Evolutionary conservation across 2,797 vertebrate genomes (phyloP).

Genomic region (Crocodylus rhombifer): DNA sequence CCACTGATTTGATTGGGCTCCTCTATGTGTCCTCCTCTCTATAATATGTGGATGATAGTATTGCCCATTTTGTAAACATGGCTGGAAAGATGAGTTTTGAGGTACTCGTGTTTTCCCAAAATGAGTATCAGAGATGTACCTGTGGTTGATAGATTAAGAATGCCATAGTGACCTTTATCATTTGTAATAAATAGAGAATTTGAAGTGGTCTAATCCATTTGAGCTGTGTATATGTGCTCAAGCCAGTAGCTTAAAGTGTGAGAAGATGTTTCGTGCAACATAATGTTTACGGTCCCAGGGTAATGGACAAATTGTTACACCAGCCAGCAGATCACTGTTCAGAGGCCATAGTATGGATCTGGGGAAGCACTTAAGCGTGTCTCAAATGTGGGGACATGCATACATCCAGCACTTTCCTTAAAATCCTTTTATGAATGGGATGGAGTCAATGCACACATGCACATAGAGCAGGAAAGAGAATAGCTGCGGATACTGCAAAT

Average conservation of each 20-base stretch:
- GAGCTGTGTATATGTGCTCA: not conserved
- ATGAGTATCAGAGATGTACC: not conserved
- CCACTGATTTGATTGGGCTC: fast-evolving
- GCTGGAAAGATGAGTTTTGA: not conserved
- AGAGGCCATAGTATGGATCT: not conserved
- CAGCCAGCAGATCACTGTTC: not conserved
- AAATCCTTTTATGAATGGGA: not conserved
- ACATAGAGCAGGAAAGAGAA: not conserved
- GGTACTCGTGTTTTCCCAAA: not conserved
- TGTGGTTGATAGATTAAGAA: not conserved
- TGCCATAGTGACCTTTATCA: not conserved
- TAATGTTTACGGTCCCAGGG: not conserved
- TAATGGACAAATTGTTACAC: not conserved
- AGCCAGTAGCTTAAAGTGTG: not conserved
- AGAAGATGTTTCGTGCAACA: not conserved
- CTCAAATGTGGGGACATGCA: not conserved
- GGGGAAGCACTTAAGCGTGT: not conserved
- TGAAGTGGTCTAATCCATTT: not conserved
- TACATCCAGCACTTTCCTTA: not conserved
- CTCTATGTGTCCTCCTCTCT: not conserved
- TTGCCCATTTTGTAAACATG: not conserved
- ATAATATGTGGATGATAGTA: fast-evolving
- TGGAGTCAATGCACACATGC: not conserved
- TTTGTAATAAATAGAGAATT: not conserved
- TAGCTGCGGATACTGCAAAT: not conserved